Evolutionary conservation across 2,113 vertebrate species (phyloP).

Genomic region (Mus pahari): DNA sequence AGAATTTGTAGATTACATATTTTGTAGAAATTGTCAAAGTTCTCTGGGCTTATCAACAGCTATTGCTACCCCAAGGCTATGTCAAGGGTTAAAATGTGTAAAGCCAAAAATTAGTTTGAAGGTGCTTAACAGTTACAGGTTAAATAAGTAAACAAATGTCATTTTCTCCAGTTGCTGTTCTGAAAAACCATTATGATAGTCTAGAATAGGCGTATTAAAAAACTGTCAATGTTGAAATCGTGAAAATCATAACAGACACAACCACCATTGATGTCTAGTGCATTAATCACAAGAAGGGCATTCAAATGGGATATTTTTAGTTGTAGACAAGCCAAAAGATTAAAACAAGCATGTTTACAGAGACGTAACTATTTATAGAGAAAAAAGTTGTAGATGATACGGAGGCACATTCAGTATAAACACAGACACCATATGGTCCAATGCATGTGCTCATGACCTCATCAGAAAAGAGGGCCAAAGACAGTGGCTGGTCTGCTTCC

Average conservation of each 20-base stretch:
- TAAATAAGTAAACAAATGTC: background rate
- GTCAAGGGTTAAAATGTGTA: background rate
- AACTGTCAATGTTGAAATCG: slow-evolving; percentile 45
- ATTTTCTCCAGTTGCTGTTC: background rate
- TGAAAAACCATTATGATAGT: background rate
- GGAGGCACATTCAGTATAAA: slow-evolving; percentile 77
- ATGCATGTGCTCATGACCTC: slow-evolving; percentile 70
- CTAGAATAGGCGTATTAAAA: slow-evolving; percentile 35
- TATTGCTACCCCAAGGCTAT: too few species aligned
- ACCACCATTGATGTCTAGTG: slow-evolving; percentile 62
- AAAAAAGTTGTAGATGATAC: slow-evolving; percentile 85
- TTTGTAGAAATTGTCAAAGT: slow-evolving; percentile 19
- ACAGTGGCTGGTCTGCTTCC: slow-evolving; percentile 54
- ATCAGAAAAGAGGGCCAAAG: slow-evolving; percentile 80
- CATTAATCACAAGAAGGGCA: slow-evolving; percentile 69
- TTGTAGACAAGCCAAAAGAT: slow-evolving; percentile 80
- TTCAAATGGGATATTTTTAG: slow-evolving; percentile 73
- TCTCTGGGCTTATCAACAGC: background rate
- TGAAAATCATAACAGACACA: slow-evolving; percentile 59
- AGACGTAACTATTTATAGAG: slow-evolving; percentile 82
- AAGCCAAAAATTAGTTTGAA: background rate
- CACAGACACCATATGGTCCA: slow-evolving; percentile 84
- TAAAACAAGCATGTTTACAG: slow-evolving; percentile 84
- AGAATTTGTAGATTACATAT: background rate
- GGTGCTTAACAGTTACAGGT: background rate